Conservation (phyloP, 92 coral and sea anemone genomes). For the Porites cylindrica region DNA sequence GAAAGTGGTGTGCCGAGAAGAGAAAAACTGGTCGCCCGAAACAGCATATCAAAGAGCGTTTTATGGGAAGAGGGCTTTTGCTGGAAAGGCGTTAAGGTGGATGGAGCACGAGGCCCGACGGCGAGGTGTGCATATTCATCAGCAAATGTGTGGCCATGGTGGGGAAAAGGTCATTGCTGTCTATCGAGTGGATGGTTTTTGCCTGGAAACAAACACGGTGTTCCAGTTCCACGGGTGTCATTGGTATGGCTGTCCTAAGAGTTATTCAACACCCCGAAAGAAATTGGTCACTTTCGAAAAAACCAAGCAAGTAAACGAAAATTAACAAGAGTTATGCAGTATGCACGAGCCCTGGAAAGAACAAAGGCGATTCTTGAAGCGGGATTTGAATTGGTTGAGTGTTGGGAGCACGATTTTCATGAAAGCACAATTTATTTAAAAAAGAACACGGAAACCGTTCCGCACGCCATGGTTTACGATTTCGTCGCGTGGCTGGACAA, state of each 20-base stretch:
- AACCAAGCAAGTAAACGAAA: neutral
- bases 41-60: neutral
- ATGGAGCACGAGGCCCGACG: neutral
- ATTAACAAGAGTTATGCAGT: no score
- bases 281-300: neutral
- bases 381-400: neutral
- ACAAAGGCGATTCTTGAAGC: no score
- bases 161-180: neutral
- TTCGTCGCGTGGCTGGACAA: slow-evolving; percentile 11
- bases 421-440: neutral
- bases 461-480: slow-evolving; percentile 17
- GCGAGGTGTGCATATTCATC: slow-evolving; percentile 8
- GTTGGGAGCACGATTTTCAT: neutral
- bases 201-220: slow-evolving; percentile 14
- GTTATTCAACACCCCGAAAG: neutral
- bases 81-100: neutral
- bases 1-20: neutral
- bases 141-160: slow-evolving; percentile 34
- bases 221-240: slow-evolving; percentile 37
- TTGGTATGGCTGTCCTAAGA: slow-evolving; percentile 42
- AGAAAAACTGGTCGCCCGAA: neutral
- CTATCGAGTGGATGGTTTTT: neutral
- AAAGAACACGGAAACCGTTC: slow-evolving; percentile 16
- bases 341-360: no score
- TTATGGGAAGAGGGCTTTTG: neutral